Percentiles rank a stretch among this genome's conserved stretches.
Evolutionary conservation across 2,797 vertebrate genomes (phyloP).

Genomic region (Sebastes iracundus): DNA sequence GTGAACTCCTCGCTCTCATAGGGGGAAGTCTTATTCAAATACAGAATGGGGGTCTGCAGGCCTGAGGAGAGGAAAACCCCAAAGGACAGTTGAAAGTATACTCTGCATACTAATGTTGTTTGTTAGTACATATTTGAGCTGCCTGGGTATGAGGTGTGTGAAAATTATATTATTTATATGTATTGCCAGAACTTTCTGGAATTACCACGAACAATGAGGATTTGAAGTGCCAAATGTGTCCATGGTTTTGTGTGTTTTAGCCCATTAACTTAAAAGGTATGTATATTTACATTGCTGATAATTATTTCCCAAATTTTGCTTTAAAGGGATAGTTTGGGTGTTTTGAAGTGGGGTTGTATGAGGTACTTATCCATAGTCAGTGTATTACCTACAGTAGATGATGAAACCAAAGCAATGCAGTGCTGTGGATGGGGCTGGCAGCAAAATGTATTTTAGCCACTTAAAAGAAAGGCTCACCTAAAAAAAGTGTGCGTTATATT

Average conservation of each 20-base stretch:
- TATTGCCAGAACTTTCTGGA: background rate
- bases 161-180: background rate
- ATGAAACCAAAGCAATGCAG: too few species aligned
- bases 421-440: too few species aligned
- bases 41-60: constrained; percentile 71
- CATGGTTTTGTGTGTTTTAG: background rate
- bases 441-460: too few species aligned
- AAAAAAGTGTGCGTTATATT: too few species aligned
- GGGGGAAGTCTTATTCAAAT: constrained; percentile 25
- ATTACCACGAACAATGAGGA: background rate
- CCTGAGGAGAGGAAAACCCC: constrained; percentile 58
- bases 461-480: too few species aligned
- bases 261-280: background rate
- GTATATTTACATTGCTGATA: background rate
- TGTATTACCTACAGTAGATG: too few species aligned
- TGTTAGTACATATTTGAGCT: background rate
- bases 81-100: background rate
- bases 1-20: constrained; percentile 65
- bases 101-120: background rate
- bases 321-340: too few species aligned
- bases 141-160: background rate
- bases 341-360: too few species aligned
- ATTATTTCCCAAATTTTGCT: background rate
- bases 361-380: too few species aligned
- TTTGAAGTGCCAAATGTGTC: background rate